Evolutionary conservation across 2,113 vertebrate species (phyloP), one percentile per base, ranked within the genome.

Genomic region (Anhinga rufa): DNA sequence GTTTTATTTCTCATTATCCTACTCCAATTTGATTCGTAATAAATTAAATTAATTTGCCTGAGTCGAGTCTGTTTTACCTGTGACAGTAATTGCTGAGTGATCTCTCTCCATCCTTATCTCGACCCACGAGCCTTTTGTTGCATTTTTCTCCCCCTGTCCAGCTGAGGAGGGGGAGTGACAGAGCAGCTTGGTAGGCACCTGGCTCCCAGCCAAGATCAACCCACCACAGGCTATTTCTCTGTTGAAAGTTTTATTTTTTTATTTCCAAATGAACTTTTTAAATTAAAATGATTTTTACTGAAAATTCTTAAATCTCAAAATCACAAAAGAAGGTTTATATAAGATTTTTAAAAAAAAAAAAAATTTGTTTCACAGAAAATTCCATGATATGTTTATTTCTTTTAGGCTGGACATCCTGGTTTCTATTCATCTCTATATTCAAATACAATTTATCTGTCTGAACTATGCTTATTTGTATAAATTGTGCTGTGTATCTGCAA

Each of bases 61-160:
- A 36, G 42, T 36, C 3, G 2, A 72, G 10, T 38, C 10, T 65
- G 17, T 32, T 66, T 81, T 65, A 9, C 7, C 14, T 2, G 2
- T 51, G 25, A 81, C 4, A 9, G n/a, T 49, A 42, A 32, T 12
- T 11, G 17, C 3, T 51, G 22, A 66, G 7, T 28, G 12, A 64
- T 26, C 20, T 49, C 19, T 57, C 19, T 10, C 16, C 65, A 36
- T 38, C 26, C 11, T 44, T 68, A 25, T 61, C 22, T 44, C 5
- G 2, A 44, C 21, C 28, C 52, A 46, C 0, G 0, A 60, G 22
- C 28, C 17, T 60, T 75, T 90, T 3, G 2, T 19, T 4, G 2
- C 9, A 38, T 68, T 82, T 64, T 61, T 40, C 40, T 55, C 16
- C 22, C 26, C 5, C 44, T 44, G 17, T 6, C 14, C 61, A 60